Percentiles rank a stretch among this genome's conserved stretches.
These are phyloP conservation scores for Eleutherodactylus coqui DNA, from an alignment of 2,797 vertebrate species.

Conservation along the genomic window DNA sequence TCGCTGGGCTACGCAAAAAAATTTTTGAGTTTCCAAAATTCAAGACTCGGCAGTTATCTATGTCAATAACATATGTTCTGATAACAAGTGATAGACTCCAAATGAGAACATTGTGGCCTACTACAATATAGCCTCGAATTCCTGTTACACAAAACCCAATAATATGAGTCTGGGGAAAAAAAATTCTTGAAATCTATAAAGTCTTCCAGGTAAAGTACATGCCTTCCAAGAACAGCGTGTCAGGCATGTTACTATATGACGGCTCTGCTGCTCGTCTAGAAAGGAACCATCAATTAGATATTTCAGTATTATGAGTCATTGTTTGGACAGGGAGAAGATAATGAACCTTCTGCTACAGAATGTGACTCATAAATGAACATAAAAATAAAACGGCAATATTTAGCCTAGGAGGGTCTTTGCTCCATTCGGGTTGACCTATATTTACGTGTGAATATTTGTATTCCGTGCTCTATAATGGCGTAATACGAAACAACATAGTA, in stretches of 20 bases:
- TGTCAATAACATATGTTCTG: not conserved
- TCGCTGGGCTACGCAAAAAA: too few species aligned
- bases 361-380: constrained; percentile 34
- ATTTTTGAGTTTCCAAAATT: not conserved
- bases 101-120: not conserved
- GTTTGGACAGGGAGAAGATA: constrained; percentile 41
- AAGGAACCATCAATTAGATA: constrained; percentile 21
- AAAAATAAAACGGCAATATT: constrained; percentile 48
- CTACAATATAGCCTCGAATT: not conserved
- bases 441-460: constrained; percentile 19
- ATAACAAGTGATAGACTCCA: not conserved
- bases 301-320: constrained; percentile 21
- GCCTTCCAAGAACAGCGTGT: not conserved
- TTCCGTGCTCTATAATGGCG: not conserved
- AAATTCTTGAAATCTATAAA: not conserved
- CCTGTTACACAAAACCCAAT: not conserved
- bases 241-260: not conserved
- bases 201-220: not conserved
- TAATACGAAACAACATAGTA: not conserved
- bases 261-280: not conserved
- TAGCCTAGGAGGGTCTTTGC: not conserved
- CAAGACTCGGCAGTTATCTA: too few species aligned
- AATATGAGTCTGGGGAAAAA: not conserved
- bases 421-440: constrained; percentile 28
- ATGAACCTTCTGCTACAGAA: constrained; percentile 33